Base-by-base conservation (phyloP, 2,888 invertebrate species). In the Teinopalpus imperialis region DNA sequence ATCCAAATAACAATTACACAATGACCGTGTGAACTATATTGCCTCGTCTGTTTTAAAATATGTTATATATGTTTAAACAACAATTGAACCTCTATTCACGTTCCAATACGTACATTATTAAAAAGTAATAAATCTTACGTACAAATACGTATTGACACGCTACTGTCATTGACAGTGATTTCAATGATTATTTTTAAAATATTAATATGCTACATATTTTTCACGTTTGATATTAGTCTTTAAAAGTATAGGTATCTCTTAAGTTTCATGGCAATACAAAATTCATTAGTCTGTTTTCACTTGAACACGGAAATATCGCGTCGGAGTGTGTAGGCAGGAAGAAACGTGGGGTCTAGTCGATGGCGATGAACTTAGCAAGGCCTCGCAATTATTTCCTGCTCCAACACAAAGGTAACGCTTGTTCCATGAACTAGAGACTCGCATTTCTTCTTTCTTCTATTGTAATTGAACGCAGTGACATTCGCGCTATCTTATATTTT, bases 341-440 rank as follows among this genome's bases (percentile, higher is more conserved):
- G 43, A 43, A 59, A 57, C 53, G 59, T 48, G 26, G 36, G 31
- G 20, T 35, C 34, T 41, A 32, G 27, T 51, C 21, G 32, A 43
- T 39, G 70, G 60, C 77, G 75, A 72, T 80, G 81, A 81, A 81
- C 81, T 73, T 66, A 57, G 61, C 79, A 76, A 81, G 81, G 78
- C 69, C 74, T 71, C 53, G 52, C 55, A 52, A 56, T 50, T 59
- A 65, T 69, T 79, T 81, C 80, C 80, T 79, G 72, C 66, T 74
- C 54, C 59, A 27, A 40, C 34, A 57, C 61, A 63, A 63, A 47
- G 46, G 46, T 42, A 47, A 36, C 36, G 16, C 18, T 14, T 44
- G 16, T 47, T 47, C 30, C 30, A 30, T 47, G 40, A 27, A 34
- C 23, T 24, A 12, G 10, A 29, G 13, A 29, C 39, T 12, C 16